Evolutionary conservation across 2,113 vertebrate genomes (phyloP), one percentile per base, ranked within the genome.

Genomic region (Natator depressus): DNA sequence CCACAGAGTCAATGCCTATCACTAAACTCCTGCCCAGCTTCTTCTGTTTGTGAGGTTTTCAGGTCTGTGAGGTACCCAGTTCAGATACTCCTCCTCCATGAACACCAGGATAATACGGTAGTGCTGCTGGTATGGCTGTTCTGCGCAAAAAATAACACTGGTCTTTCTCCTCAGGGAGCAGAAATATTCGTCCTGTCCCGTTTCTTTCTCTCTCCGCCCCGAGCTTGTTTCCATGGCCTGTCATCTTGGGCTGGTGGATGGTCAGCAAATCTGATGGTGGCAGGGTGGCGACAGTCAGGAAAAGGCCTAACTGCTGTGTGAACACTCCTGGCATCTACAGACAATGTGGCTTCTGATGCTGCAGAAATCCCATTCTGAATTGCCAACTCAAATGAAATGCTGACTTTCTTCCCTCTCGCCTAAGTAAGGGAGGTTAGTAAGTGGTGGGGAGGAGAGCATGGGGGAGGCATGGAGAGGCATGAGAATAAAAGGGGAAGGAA

Each of bases 291-390:
- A 72, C 19, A 27, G 47, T 35, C 0, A 0, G 35, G 85, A 51
- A n/a, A 5, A 3, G 22, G 27, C n/a, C 9, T 2, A 9, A 5
- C 6, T 65, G 16, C 35, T 57, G 2, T 14, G 38, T 50, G 65
- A 27, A 54, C 59, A 69, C 80, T 83, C 80, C 91, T 92, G 91
- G 72, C 82, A 69, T 46, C 31, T n/a, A 65, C 20, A 51, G 51
- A 87, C 65, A 62, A 83, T 92, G 62, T 50, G 3, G 22, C n/a
- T 53, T 53, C 76, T 87, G 59, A 75, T 88, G 87, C 57, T 57
- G 19, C 65, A 35, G 42, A 53, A 46, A 81, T 55, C 46, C 50
- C 24, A n/a, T 76, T n/a, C 53, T 31, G 42, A 47, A 75, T 51
- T 72, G n/a, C 59, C 50, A 55, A 51, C 91, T 69, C 46, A 17